Evolutionary conservation across 2,797 vertebrate species (phyloP).

Genomic region (Lagorchestes hirsutus): DNA sequence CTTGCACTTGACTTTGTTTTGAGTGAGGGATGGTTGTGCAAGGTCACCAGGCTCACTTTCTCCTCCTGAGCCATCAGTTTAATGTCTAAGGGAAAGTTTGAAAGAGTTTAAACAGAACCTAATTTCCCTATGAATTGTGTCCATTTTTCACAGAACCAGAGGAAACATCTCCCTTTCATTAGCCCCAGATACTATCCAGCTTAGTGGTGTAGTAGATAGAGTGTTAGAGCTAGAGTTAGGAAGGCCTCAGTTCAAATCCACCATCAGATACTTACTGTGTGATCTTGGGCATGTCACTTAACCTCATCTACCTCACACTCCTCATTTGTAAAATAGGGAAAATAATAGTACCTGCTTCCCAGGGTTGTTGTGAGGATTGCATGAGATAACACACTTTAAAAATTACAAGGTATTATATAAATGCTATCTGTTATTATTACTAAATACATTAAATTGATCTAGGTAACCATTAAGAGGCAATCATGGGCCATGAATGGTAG

Average conservation of each 20-base stretch:
- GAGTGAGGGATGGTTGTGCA: too few species aligned
- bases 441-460: background rate
- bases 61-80: background rate
- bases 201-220: background rate
- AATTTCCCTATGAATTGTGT: background rate
- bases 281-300: background rate
- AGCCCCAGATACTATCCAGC: background rate
- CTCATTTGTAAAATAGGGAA: background rate
- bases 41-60: too few species aligned
- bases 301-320: background rate
- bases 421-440: background rate
- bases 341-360: background rate
- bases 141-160: background rate
- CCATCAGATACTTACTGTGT: background rate
- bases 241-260: background rate
- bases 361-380: background rate
- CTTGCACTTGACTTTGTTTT: too few species aligned
- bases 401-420: background rate
- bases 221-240: background rate
- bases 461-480: background rate
- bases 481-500: background rate
- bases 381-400: background rate
- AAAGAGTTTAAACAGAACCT: background rate
- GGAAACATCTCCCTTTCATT: background rate
- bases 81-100: background rate